These are phyloP conservation scores for Malthinus seriepunctatus DNA, from an alignment of 2,888 invertebrate genomes.

Conservation along the genomic window DNA sequence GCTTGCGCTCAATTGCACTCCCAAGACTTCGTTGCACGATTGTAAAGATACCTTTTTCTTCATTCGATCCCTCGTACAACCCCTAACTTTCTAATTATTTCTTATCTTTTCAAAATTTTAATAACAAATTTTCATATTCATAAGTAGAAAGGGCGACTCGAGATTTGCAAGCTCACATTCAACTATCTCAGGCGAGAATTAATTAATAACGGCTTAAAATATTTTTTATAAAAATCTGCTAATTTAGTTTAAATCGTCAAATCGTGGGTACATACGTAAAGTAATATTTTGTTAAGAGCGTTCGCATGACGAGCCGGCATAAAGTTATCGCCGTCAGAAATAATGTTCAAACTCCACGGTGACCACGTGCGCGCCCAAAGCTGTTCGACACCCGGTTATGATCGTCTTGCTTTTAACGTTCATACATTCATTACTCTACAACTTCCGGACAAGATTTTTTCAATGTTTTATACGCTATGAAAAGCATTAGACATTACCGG, in stretches of 20 bases:
- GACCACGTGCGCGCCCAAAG: constrained; percentile 27
- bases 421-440: constrained; percentile 35
- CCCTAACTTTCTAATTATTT: constrained; percentile 24
- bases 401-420: constrained; percentile 36
- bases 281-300: too few species aligned
- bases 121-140: neutral
- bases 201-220: too few species aligned
- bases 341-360: constrained; percentile 12
- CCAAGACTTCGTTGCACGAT: constrained; percentile 22
- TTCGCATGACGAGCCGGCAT: constrained; percentile 19
- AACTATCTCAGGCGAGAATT: too few species aligned
- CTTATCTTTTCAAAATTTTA: constrained; percentile 3
- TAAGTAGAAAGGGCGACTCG: too few species aligned
- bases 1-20: constrained; percentile 25
- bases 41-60: constrained; percentile 22
- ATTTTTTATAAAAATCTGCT: too few species aligned
- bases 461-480: constrained; percentile 35
- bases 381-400: constrained; percentile 20
- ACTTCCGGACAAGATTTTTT: constrained; percentile 38
- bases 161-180: too few species aligned
- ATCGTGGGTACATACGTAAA: too few species aligned
- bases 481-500: constrained; percentile 39
- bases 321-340: constrained; percentile 25
- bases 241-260: too few species aligned
- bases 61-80: constrained; percentile 23